Conservation (phyloP, 2,888 invertebrate genomes). For the Plagodis pulveraria region DNA sequence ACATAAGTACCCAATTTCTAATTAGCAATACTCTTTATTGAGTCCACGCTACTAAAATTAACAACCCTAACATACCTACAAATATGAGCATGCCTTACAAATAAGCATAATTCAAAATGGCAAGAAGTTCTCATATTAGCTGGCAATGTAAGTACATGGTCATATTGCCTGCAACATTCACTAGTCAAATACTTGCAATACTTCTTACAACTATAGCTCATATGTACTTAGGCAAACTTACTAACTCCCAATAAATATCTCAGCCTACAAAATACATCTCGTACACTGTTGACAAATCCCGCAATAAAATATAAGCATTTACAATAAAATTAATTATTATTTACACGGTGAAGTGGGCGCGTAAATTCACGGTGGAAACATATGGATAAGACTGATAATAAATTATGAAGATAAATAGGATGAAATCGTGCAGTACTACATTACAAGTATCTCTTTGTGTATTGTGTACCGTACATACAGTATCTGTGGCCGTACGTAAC, state of each 20-base stretch:
- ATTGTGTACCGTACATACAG: too few relatives aligned
- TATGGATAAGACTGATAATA: conserved; percentile 50
- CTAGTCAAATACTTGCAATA: conserved; percentile 37
- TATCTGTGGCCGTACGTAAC: too few relatives aligned
- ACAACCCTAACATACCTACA: conserved; percentile 40
- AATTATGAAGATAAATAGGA: too few relatives aligned
- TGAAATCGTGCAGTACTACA: too few relatives aligned
- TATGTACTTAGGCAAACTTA: conserved; percentile 64
- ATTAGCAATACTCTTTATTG: too few relatives aligned
- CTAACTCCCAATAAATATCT: conserved; percentile 80
- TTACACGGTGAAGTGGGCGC: conserved; percentile 81
- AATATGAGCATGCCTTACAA: conserved; percentile 51
- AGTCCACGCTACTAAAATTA: conserved; percentile 30
- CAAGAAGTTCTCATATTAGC: conserved; percentile 43
- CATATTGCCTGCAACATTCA: too few relatives aligned
- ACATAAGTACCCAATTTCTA: too few relatives aligned
- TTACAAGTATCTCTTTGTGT: too few relatives aligned
- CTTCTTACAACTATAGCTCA: conserved; percentile 24
- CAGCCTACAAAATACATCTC: conserved; percentile 81
- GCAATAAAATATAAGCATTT: conserved; percentile 85
- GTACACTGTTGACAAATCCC: conserved; percentile 84
- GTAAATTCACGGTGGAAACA: conserved; percentile 49
- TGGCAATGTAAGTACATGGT: neutral
- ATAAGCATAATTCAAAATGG: conserved; percentile 54
- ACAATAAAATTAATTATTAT: conserved; percentile 86